phyloP scores from a whole-genome alignment of 2,797 vertebrate genomes.

The Mus spretus region DNA sequence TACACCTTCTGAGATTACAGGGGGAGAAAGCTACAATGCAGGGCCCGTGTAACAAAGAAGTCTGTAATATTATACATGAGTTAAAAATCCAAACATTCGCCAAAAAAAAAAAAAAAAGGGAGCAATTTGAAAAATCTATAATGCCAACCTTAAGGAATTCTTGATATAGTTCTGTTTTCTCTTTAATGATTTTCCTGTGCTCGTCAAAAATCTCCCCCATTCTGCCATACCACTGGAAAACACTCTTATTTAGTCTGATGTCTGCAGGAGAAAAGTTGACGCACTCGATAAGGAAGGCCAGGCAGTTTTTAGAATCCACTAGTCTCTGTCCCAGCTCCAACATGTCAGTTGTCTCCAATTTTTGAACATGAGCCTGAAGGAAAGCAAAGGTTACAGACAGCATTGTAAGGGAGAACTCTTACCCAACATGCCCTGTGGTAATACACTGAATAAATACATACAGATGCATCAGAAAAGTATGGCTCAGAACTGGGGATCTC shows the following conservation, averaged over 20 bases:
- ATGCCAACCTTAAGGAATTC: conserved; percentile 91
- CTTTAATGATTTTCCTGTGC: conserved; percentile 90
- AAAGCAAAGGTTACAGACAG: conserved; percentile 52
- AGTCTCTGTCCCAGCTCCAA: conserved; percentile 90
- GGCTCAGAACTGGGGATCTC: background rate
- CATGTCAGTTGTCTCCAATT: conserved; percentile 89
- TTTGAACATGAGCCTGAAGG: conserved; percentile 89
- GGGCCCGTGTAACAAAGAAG: background rate
- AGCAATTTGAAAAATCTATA: background rate
- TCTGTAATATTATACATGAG: background rate
- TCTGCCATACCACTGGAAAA: conserved; percentile 91
- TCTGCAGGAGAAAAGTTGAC: conserved; percentile 89
- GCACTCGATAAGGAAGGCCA: conserved; percentile 92
- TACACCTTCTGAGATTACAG: background rate
- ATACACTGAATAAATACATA: background rate
- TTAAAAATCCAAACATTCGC: conserved; percentile 25
- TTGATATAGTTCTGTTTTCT: conserved; percentile 92
- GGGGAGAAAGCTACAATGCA: background rate
- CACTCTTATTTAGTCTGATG: conserved; percentile 90
- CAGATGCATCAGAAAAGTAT: background rate
- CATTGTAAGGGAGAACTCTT: background rate
- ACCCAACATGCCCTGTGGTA: background rate
- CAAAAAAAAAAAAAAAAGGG: background rate
- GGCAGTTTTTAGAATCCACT: conserved; percentile 88
- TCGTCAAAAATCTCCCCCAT: conserved; percentile 93